Evolutionary conservation across 2,113 vertebrate species (phyloP).

Genomic region (Paradisaea rubra): DNA sequence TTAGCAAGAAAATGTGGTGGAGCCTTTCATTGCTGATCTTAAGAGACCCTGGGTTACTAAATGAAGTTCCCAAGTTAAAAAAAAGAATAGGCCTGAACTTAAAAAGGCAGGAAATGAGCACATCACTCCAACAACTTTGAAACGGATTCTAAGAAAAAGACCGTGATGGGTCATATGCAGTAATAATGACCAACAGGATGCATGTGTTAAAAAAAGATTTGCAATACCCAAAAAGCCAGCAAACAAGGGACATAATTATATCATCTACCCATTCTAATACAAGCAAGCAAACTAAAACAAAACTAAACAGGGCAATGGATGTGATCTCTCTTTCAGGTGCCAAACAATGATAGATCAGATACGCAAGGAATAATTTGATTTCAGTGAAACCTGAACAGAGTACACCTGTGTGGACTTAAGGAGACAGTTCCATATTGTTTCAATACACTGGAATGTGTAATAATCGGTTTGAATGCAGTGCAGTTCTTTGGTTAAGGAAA

Average conservation of each 20-base stretch:
- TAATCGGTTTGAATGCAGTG: not conserved
- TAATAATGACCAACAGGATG: not conserved
- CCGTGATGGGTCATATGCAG: not conserved
- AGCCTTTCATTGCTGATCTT: slow-evolving; percentile 54
- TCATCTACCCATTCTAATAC: not conserved
- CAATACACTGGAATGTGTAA: not conserved
- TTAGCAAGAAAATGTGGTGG: slow-evolving; percentile 48
- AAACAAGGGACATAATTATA: not conserved
- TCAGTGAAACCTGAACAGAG: not conserved
- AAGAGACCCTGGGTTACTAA: slow-evolving; percentile 52
- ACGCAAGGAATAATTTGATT: not conserved
- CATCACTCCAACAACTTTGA: slow-evolving; percentile 23
- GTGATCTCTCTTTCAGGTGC: not conserved
- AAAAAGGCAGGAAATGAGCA: slow-evolving; percentile 62
- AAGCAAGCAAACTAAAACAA: not conserved
- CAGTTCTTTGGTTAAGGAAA: not conserved
- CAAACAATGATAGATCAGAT: not conserved
- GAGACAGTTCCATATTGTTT: not conserved
- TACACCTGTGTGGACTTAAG: not conserved
- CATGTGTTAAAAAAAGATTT: not conserved
- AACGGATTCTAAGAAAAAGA: slow-evolving; percentile 2
- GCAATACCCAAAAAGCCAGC: not conserved
- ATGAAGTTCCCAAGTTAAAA: slow-evolving; percentile 55
- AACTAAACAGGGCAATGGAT: not conserved
- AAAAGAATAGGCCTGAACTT: slow-evolving; percentile 34